Evolutionary conservation across 2,113 vertebrate genomes (phyloP).

Genomic region (Mormyrus lacerda): DNA sequence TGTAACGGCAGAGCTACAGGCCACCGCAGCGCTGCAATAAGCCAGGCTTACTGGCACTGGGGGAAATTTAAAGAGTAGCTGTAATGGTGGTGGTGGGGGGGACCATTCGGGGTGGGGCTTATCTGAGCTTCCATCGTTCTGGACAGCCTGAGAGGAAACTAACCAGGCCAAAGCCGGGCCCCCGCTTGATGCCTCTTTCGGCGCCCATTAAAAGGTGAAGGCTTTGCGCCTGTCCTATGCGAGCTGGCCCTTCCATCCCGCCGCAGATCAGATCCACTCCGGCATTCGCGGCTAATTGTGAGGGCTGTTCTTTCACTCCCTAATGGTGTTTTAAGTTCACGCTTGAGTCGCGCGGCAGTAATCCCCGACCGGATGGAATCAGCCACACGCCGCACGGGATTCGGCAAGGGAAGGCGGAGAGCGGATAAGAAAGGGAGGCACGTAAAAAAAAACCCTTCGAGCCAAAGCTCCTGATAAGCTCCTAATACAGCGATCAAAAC

Average conservation of each 20-base stretch:
- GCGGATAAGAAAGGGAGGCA: conserved; percentile 44
- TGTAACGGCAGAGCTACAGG: conserved; percentile 52
- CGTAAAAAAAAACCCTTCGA: conserved; percentile 49
- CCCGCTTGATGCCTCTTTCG: conserved; percentile 22
- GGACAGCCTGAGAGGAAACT: conserved; percentile 18
- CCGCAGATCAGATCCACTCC: conserved; percentile 33
- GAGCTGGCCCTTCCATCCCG: conserved; percentile 28
- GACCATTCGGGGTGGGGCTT: conserved; percentile 14
- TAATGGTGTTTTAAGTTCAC: conserved; percentile 43
- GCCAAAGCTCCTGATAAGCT: conserved; percentile 66
- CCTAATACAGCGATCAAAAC: conserved; percentile 62
- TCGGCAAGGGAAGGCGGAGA: conserved; percentile 43
- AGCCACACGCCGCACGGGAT: conserved; percentile 47
- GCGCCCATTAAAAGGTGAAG: conserved; percentile 13
- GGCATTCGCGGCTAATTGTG: conserved; percentile 51
- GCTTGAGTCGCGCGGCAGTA: conserved; percentile 49
- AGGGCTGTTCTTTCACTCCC: conserved; percentile 33
- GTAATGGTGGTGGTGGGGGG: conserved; percentile 28
- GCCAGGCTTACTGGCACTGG: conserved; percentile 43
- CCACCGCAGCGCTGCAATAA: conserved; percentile 47
- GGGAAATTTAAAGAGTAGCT: conserved; percentile 28
- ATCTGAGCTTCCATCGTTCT: conserved; percentile 20
- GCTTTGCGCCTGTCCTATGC: conserved; percentile 24
- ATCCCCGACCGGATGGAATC: conserved; percentile 59
- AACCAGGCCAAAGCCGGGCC: conserved; percentile 21